Percentiles rank a stretch among this genome's conserved stretches.
Conservation (phyloP, 1,140 invertebrate species). For the Hyles vespertilio region DNA sequence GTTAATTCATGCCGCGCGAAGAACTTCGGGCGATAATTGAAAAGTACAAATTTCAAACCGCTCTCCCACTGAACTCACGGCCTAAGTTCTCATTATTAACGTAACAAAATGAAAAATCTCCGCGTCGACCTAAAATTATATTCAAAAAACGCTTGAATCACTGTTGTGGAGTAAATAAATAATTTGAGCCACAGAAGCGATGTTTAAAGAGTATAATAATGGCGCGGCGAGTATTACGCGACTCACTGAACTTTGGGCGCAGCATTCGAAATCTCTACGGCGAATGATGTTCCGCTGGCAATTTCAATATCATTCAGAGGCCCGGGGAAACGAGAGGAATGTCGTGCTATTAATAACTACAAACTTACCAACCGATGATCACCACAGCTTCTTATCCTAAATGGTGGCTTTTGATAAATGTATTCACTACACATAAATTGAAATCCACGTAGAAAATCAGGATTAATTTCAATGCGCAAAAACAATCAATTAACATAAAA, state of each 20-base stretch:
- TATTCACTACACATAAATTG: no score
- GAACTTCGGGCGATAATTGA: no score
- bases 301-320: constrained; percentile 22
- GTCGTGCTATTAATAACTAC: no score
- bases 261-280: constrained; percentile 24
- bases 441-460: no score
- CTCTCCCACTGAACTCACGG: no score
- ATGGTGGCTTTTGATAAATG: no score
- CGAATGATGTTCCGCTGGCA: constrained; percentile 18
- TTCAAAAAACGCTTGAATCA: constrained; percentile 28
- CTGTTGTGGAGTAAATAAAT: constrained; percentile 31
- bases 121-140: constrained; percentile 27
- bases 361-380: no score
- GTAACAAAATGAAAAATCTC: constrained; percentile 39
- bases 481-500: no score
- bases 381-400: no score
- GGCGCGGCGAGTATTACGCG: constrained; percentile 28
- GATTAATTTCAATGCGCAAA: no score
- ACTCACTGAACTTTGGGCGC: constrained; percentile 34
- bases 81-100: constrained; percentile 36
- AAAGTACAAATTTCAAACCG: no score
- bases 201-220: constrained; percentile 37
- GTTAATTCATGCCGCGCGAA: no score
- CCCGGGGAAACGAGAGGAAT: neutral
- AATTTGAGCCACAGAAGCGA: constrained; percentile 26